These are phyloP conservation scores for Agrotis clavis DNA, from an alignment of 2,888 invertebrate species.

Conservation along the genomic window DNA sequence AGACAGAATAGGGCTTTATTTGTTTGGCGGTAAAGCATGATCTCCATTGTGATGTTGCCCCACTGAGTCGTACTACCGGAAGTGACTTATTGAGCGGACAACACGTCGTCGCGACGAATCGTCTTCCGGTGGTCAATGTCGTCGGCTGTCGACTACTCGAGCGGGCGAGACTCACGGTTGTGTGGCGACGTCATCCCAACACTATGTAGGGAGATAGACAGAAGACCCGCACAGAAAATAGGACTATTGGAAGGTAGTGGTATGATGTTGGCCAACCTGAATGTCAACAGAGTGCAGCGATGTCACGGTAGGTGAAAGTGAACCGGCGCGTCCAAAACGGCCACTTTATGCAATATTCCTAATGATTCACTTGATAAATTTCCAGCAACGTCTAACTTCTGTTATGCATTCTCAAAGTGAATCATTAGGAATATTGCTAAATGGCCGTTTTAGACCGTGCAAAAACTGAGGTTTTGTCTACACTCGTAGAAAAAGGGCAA, in stretches of 20 bases:
- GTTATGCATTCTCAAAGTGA: too few species aligned
- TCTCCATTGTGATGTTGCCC: constrained; percentile 33
- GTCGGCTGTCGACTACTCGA: constrained; percentile 57
- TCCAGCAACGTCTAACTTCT: too few species aligned
- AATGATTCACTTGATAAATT: too few species aligned
- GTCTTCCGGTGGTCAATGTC: constrained; percentile 85
- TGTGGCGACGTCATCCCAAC: constrained; percentile 33
- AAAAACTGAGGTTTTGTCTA: too few species aligned
- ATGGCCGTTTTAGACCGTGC: too few species aligned
- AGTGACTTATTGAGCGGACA: constrained; percentile 80
- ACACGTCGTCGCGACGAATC: constrained; percentile 78
- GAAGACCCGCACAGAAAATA: not conserved
- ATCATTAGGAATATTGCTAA: too few species aligned
- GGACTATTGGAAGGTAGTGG: too few species aligned
- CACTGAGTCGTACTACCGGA: constrained; percentile 72
- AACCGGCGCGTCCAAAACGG: too few species aligned
- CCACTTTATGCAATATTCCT: too few species aligned
- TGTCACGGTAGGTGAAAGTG: not conserved
- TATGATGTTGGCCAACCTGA: too few species aligned
- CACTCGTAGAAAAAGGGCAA: too few species aligned
- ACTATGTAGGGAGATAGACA: not conserved
- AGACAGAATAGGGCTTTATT: constrained; percentile 30
- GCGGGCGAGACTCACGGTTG: constrained; percentile 62
- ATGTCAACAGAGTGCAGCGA: not conserved
- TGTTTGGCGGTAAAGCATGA: constrained; percentile 48